phyloP scores from a whole-genome alignment of 2,113 vertebrate genomes.

The Dendrocopos noguchii region DNA sequence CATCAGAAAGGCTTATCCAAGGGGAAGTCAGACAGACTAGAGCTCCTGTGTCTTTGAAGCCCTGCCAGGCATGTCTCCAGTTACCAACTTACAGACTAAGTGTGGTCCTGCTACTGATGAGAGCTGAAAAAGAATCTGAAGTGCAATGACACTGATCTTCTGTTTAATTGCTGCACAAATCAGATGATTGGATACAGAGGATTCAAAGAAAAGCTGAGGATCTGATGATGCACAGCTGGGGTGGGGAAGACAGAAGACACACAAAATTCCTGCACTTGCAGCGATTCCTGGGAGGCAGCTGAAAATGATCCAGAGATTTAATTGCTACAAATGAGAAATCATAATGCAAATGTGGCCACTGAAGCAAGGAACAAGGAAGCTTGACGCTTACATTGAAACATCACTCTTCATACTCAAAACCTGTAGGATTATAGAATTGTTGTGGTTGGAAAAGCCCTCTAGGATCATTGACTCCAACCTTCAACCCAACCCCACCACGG shows the following conservation, averaged over 20 bases:
- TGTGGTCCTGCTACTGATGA: not conserved
- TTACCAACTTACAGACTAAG: not conserved
- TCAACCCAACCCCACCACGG: no score
- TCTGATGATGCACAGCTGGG: not conserved
- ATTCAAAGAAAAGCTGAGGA: not conserved
- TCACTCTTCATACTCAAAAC: not conserved
- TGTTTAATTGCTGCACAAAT: conserved; percentile 8
- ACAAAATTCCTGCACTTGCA: not conserved
- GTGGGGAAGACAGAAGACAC: not conserved
- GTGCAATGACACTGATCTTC: not conserved
- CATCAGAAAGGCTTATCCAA: conserved; percentile 12
- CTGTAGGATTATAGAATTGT: no score
- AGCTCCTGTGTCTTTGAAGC: conserved; percentile 34
- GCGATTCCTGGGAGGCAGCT: not conserved
- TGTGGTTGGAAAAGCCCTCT: no score
- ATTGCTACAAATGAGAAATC: not conserved
- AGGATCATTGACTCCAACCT: no score
- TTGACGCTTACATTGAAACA: not conserved
- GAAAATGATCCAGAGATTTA: not conserved
- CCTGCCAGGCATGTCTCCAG: not conserved
- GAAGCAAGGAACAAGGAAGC: not conserved
- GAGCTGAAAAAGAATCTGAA: conserved; percentile 11
- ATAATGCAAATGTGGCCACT: not conserved
- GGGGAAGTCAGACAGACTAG: conserved; percentile 9
- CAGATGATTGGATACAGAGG: not conserved